These are phyloP conservation scores for Pogonocichla stellata DNA, from an alignment of 2,113 vertebrate species.

Conservation along the genomic window DNA sequence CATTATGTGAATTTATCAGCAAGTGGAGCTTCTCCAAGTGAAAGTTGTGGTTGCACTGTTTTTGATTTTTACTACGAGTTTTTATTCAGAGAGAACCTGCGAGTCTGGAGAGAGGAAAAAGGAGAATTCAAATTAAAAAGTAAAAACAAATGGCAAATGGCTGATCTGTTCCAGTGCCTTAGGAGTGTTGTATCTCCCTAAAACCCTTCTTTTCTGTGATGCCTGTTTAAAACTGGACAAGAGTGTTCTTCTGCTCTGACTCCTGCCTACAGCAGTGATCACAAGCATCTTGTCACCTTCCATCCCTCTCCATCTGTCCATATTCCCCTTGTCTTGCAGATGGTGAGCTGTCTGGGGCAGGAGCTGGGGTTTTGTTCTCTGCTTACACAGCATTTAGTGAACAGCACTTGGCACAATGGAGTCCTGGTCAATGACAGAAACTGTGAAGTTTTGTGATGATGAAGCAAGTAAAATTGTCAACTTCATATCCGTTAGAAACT, in stretches of 20 bases:
- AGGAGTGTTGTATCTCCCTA: background rate
- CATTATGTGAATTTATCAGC: background rate
- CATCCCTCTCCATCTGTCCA: conserved; percentile 2
- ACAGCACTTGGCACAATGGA: background rate
- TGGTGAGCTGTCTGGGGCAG: conserved; percentile 15
- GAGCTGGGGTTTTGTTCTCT: background rate
- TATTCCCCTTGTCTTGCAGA: background rate
- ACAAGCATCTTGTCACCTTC: conserved; percentile 10
- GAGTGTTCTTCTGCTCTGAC: background rate
- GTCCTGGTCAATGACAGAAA: background rate
- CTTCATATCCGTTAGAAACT: background rate
- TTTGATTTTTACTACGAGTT: background rate
- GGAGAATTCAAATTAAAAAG: background rate
- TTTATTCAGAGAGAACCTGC: background rate
- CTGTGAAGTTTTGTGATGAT: conserved; percentile 34
- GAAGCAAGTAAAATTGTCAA: conserved; percentile 15
- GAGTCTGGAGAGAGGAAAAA: background rate
- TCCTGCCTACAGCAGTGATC: background rate
- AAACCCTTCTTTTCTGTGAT: background rate
- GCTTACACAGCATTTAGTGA: background rate
- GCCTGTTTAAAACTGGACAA: background rate
- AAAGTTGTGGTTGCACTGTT: background rate
- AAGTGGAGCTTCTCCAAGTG: background rate
- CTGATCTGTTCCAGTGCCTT: background rate
- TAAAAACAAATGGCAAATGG: background rate